Conservation (phyloP, 2,113 vertebrate species). For the Hemibagrus wyckioides region DNA sequence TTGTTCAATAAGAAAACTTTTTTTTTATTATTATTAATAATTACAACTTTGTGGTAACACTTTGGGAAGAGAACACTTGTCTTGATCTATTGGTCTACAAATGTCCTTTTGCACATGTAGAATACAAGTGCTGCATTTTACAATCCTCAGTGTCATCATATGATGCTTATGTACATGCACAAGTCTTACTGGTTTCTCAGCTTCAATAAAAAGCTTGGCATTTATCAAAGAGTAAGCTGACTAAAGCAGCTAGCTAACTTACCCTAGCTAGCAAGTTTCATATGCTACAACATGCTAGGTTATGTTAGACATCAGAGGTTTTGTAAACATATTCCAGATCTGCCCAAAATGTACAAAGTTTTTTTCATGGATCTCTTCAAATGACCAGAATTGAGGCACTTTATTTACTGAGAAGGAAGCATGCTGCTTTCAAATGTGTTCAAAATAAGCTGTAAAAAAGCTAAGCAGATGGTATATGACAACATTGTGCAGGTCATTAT, state of each 20-base stretch:
- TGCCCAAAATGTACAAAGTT: not conserved
- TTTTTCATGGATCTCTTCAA: not conserved
- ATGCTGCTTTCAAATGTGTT: not conserved
- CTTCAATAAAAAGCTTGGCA: not conserved
- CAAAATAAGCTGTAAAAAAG: not conserved
- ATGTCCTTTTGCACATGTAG: not conserved
- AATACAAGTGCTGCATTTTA: not conserved
- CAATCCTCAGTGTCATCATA: not conserved
- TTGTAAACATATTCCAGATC: not conserved
- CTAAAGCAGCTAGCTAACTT: not conserved
- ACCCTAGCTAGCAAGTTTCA: not conserved
- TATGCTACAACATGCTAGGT: not conserved
- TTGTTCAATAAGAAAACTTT: not conserved
- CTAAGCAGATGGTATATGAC: not conserved
- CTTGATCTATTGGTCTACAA: no score
- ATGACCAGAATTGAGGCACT: not conserved
- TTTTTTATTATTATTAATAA: not conserved
- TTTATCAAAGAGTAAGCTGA: not conserved
- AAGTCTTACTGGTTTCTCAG: not conserved
- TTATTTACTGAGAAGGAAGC: not conserved
- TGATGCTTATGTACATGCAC: not conserved
- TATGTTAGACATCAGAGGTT: not conserved
- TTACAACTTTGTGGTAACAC: no score
- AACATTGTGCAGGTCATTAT: not conserved
- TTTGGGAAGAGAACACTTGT: no score